Base-by-base conservation (phyloP, 2,797 vertebrate genomes). In the Nyctibius grandis region DNA sequence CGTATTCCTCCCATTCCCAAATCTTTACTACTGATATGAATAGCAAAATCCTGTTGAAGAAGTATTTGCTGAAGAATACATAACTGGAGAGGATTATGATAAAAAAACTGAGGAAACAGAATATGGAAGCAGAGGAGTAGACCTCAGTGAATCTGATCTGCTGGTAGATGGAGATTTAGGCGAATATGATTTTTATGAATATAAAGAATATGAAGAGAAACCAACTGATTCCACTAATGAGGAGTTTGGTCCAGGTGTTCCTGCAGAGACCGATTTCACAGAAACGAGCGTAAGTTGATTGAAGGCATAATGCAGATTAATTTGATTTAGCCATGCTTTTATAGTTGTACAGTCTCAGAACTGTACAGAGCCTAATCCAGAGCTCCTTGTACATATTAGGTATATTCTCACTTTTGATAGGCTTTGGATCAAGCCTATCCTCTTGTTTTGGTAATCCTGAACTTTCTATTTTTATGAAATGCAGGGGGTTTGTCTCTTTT, bases 171-270 rank as follows among this genome's bases (percentile, higher is more conserved):
- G 98, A 98, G 98, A 98, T 98, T 99, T 99, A 97, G 99, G 98
- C 93, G 97, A 98, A 77, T 99, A 99, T 97, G 99, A 99, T 98
- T 99, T 99, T 98, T 99, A 99, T 96, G 99, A 98, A 97, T 98
- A 98, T 86, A 98, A 97, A 95, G 98, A 98, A 91, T 98, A 98
- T 94, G 98, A 98, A 95, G 98, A 99, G 83, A 98, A 98, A 95
- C 97, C 98, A 89, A 98, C 98, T 82, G 96, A 89, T 75, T 87
- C 98, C 48, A 88, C 97, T 97, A 98, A 98, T 87, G 99, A 99
- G 94, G 99, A 99, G 96, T 98, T 99, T 98, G 99, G 99, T 97
- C 99, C 98, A 38, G 99, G 99, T 98, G 98, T 99, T 54, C 99
- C 99, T 53, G 99, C 99, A 56, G 99, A 99, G 98, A 99, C 98